phyloP scores from a whole-genome alignment of 2,113 vertebrate species.

The Oophaga pumilio region DNA sequence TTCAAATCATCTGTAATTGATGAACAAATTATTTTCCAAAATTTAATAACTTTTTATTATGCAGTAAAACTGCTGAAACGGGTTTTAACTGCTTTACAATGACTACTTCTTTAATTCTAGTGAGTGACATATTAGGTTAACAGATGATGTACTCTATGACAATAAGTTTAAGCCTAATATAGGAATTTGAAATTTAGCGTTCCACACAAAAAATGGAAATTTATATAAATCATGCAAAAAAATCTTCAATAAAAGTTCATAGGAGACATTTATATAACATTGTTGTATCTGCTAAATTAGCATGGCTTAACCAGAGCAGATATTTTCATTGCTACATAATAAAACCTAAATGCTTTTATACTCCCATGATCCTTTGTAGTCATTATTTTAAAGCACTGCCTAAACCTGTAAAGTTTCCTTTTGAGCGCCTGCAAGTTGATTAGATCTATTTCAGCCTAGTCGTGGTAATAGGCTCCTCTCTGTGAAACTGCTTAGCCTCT shows the following conservation, averaged over 20 bases:
- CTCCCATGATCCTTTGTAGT: slow-evolving; percentile 86
- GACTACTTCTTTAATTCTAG: no score
- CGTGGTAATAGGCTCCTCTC: slow-evolving; percentile 98
- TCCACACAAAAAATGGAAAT: not conserved
- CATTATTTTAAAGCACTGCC: slow-evolving; percentile 89
- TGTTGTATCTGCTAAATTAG: slow-evolving; percentile 75
- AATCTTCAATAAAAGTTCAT: not conserved
- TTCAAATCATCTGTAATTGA: no score
- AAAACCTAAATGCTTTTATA: slow-evolving; percentile 93
- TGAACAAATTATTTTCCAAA: no score
- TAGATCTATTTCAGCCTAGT: slow-evolving; percentile 94
- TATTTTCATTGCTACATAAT: slow-evolving; percentile 81
- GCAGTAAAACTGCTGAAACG: no score
- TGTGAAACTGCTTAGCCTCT: slow-evolving; percentile 91
- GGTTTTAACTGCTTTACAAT: no score
- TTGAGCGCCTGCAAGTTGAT: slow-evolving; percentile 90
- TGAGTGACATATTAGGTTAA: no score
- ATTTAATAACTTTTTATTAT: no score
- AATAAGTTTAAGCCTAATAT: not conserved
- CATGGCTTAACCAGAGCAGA: slow-evolving; percentile 77
- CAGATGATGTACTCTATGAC: no score
- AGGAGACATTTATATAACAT: slow-evolving; percentile 30
- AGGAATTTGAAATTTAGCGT: not conserved
- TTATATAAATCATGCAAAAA: not conserved
- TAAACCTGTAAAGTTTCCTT: slow-evolving; percentile 93